These are phyloP conservation scores for Acanthiza pusilla DNA, from an alignment of 2,797 vertebrate genomes.

Conservation along the genomic window DNA sequence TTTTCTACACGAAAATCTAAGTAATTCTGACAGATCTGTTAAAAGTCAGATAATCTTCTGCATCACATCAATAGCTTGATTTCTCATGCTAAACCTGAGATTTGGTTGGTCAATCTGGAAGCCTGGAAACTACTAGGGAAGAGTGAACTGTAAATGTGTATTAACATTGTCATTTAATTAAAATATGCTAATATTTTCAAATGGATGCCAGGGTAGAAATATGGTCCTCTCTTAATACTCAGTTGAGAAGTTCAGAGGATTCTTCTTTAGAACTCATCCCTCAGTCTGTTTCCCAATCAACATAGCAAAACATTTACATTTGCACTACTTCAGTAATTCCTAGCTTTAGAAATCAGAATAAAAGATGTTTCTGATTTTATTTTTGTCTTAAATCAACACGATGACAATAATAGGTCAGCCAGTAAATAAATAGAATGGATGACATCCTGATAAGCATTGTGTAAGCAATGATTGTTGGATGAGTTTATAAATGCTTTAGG, in stretches of 20 bases:
- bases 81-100: not conserved
- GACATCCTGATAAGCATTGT: not conserved
- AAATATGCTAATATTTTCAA: not conserved
- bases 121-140: not conserved
- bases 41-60: not conserved
- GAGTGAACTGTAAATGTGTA: not conserved
- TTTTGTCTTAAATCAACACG: not conserved
- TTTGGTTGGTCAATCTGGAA: not conserved
- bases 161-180: not conserved
- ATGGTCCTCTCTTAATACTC: not conserved
- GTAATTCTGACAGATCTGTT: not conserved
- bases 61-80: not conserved
- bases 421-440: not conserved
- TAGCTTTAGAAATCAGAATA: not conserved
- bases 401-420: not conserved
- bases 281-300: not conserved
- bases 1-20: not conserved
- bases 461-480: not conserved
- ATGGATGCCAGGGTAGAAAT: not conserved
- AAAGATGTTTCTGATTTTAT: rapidly evolving
- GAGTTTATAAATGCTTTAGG: not conserved
- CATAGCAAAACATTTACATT: not conserved
- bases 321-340: not conserved
- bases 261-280: not conserved
- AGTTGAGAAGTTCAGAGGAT: not conserved